Base-by-base conservation (phyloP, 2,888 invertebrate species). In the Chalcis sispes region DNA sequence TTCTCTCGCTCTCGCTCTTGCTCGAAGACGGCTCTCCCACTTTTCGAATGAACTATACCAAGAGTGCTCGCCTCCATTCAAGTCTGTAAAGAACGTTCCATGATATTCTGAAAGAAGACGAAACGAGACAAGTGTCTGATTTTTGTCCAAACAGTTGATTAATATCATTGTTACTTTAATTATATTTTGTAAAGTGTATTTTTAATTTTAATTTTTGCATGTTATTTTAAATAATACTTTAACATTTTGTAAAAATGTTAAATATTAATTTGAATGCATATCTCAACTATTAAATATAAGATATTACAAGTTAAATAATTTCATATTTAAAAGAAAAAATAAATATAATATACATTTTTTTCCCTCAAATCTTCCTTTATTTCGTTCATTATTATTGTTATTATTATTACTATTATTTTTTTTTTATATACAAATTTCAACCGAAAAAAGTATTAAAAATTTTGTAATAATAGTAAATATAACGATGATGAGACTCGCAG, bases 1-100 rank as follows among this genome's bases (percentile, higher is more conserved):
- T n/a, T 54, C 50, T 59, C 46, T 42, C 42, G 42, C 56, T 1
- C n/a, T 25, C 13, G 2, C 42, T 48, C 36, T 8, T 54, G 15
- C 25, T 23, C n/a, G 23, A 46, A 32, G 32, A 10, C 5, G 67
- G 18, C n/a, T 67, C 67, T 67, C 56, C 56, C 67, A 56, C 56
- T 67, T 42, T 67, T 65, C 52, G 52, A 32, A 36, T 65, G 2
- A 25, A 10, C n/a, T n/a, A 10, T n/a, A 5, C 5, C n/a, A 32
- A 13, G 29, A 15, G 20, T 20, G 61, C 64, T 32, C 18, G 29
- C 50, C 20, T 20, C 48, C 3, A 15, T 13, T 7, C 36, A 46
- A 15, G 32, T 20, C 20, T 8, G n/a, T 36, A n/a, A 36, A 65
- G 64, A 32, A 64, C 42, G 66, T 54, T 20, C 2, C 20, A 58